These are phyloP conservation scores for Pangasius sanitwongsei DNA, from an alignment of 2,797 vertebrate genomes.

Conservation along the genomic window DNA sequence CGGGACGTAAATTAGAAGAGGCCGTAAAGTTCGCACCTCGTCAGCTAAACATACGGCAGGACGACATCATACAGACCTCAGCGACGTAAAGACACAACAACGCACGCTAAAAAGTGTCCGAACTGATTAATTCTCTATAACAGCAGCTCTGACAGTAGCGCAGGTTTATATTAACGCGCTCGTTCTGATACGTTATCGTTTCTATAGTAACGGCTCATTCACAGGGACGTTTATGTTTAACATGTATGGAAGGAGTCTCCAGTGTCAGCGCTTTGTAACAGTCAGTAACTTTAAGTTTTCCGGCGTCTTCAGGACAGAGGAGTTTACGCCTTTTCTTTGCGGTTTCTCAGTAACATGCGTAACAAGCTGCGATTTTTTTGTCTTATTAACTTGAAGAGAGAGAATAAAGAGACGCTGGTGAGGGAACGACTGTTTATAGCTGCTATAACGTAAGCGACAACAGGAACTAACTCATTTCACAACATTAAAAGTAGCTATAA, in stretches of 20 bases:
- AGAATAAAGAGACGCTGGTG: not conserved
- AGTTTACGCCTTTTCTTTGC: too few relatives aligned
- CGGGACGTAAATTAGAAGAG: too few relatives aligned
- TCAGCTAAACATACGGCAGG: not conserved
- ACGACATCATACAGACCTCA: not conserved
- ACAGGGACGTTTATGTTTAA: not conserved
- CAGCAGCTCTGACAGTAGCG: not conserved
- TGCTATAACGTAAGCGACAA: not conserved
- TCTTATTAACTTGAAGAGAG: not conserved
- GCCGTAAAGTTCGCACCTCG: not conserved
- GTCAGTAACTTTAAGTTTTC: too few relatives aligned
- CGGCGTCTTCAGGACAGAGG: too few relatives aligned
- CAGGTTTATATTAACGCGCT: not conserved
- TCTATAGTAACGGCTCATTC: not conserved
- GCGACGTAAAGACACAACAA: not conserved
- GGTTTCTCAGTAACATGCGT: too few relatives aligned
- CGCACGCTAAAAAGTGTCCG: too few relatives aligned
- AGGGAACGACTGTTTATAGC: not conserved
- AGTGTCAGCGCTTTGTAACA: too few relatives aligned
- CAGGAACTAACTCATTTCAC: not conserved
- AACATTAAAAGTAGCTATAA: not conserved
- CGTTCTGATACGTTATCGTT: not conserved
- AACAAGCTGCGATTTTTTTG: too few relatives aligned
- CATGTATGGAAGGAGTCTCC: too few relatives aligned
- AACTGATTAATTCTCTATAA: not conserved